Conservation (phyloP, 1,140 invertebrate genomes). For the Drosophila simulans region DNA sequence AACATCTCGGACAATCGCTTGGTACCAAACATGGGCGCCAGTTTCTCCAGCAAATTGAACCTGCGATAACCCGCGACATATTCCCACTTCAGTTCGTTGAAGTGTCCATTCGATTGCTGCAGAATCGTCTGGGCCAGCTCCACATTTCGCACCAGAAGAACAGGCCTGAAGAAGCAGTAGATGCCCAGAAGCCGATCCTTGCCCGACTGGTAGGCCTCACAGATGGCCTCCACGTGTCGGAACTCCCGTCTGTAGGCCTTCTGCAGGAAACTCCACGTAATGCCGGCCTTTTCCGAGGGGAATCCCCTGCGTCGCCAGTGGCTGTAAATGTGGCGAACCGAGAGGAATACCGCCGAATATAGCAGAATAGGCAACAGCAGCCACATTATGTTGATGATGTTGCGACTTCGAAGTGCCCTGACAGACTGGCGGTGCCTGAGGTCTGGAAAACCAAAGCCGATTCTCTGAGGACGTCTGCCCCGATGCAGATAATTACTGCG, state of each 20-base stretch:
- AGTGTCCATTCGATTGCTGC: constrained; percentile 63
- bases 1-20: constrained; percentile 60
- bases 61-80: constrained; percentile 66
- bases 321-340: constrained; percentile 74
- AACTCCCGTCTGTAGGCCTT: constrained; percentile 74
- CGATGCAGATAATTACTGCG: constrained; percentile 55
- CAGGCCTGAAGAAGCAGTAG: constrained; percentile 76
- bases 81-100: constrained; percentile 71
- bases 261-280: constrained; percentile 59
- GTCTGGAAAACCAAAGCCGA: constrained; percentile 21
- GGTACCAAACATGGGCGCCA: constrained; percentile 60
- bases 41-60: constrained; percentile 72
- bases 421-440: constrained; percentile 41
- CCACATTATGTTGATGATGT: constrained; percentile 65
- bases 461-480: constrained; percentile 30
- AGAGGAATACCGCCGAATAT: constrained; percentile 68
- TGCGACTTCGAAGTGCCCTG: constrained; percentile 34
- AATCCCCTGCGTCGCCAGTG: constrained; percentile 77
- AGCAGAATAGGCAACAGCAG: constrained; percentile 73
- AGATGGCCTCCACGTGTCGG: constrained; percentile 69
- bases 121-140: constrained; percentile 63
- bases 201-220: constrained; percentile 63
- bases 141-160: constrained; percentile 65
- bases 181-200: constrained; percentile 65
- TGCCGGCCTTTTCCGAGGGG: constrained; percentile 55